Conservation (phyloP, 2,888 invertebrate genomes). For the Hybos culiciformis region DNA sequence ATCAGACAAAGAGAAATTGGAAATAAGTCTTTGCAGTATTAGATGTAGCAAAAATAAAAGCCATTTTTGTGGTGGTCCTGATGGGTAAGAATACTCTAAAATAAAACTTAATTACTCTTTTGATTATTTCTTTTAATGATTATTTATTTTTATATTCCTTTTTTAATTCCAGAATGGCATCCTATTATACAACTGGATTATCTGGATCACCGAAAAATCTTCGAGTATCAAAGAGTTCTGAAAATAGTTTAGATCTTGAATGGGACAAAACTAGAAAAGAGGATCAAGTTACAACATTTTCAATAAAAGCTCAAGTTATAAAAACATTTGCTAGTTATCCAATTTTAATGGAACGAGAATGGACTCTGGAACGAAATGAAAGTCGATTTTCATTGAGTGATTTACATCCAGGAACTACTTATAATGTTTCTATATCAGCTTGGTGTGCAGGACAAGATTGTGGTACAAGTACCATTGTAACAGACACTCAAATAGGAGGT, state of each 20-base stretch:
- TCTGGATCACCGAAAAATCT: constrained; percentile 58
- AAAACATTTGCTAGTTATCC: constrained; percentile 44
- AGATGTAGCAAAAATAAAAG: constrained; percentile 47
- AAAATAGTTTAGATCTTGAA: constrained; percentile 44
- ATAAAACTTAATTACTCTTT: constrained; percentile 36
- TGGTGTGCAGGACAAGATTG: constrained; percentile 46
- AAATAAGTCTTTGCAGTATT: constrained; percentile 38
- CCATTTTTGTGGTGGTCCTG: constrained; percentile 53
- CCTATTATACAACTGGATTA: constrained; percentile 23
- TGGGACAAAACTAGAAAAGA: constrained; percentile 46
- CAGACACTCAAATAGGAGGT: constrained; percentile 55
- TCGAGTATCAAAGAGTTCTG: constrained; percentile 43
- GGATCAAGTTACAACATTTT: constrained; percentile 41
- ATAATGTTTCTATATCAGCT: constrained; percentile 59
- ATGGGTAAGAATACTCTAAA: constrained; percentile 52
- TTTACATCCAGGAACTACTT: constrained; percentile 60
- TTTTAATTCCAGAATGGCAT: background rate
- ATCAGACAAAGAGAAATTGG: constrained; percentile 30
- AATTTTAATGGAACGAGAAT: constrained; percentile 39
- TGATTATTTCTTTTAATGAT: background rate
- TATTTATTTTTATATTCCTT: background rate
- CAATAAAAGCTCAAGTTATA: constrained; percentile 41
- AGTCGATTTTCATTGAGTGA: constrained; percentile 44
- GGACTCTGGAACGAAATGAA: constrained; percentile 46
- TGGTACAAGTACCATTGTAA: constrained; percentile 40